Evolutionary conservation across 2,797 vertebrate genomes (phyloP), one percentile per base, ranked within the genome.

Genomic region (Coendou prehensilis): DNA sequence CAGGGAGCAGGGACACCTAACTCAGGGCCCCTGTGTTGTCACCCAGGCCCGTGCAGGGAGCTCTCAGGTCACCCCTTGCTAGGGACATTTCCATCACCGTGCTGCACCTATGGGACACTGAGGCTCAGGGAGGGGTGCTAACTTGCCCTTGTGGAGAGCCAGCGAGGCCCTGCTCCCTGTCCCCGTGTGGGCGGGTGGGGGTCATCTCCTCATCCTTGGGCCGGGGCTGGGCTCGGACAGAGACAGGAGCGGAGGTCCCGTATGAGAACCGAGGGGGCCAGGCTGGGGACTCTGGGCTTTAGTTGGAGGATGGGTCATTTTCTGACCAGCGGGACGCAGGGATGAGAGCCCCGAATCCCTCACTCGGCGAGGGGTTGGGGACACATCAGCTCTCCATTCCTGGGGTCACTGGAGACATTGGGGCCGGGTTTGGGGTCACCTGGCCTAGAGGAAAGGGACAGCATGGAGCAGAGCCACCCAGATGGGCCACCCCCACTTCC

Each of bases 251-350:
- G 57, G 57, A 89, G 71, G 75, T 59, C 54, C 59, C 0, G 76
- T 63, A 50, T 78, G 89, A 81, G 47, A 30, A 69, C 30, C 26
- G 73, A 56, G 54, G 87, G 5, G 37, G 20, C 57, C 52, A 54
- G 45, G 41, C 57, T 54, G 30, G 92, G 94, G 75, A 37, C 83
- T 89, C 17, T 2, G 20, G 81, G 75, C 78, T 94, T 94, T 94
- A 75, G 95, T 96, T 93, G 95, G 96, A 81, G 52, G n/a, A 6
- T 83, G 45, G 50, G 41, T 95, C 69, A 93, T 86, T 96, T 88
- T 83, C 76, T 69, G 64, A 13, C 2, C 2, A 3, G 45, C n/a
- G 10, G 59, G 33, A 30, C 37, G 30, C 54, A 33, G 61, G 54
- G 33, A 75, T 33, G 18, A n/a, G 47, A 52, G n/a, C 5, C 33